phyloP scores from a whole-genome alignment of 2,113 vertebrate species.

The Chelonoidis abingdonii region DNA sequence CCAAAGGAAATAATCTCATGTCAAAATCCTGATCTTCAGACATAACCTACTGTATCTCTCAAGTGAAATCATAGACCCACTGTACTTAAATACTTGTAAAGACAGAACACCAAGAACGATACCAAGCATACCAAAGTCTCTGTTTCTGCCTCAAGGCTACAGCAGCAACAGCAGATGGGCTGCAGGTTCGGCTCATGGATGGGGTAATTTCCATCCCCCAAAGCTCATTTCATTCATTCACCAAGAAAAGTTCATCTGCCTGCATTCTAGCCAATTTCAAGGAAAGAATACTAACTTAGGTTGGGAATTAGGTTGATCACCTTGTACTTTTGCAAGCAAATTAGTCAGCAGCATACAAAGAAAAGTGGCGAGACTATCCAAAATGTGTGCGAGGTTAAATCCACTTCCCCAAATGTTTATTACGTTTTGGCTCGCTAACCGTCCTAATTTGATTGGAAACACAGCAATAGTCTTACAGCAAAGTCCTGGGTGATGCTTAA shows the following conservation, averaged over 20 bases:
- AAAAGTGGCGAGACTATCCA: neutral
- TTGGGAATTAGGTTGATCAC: neutral
- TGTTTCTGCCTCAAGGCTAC: neutral
- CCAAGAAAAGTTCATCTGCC: neutral
- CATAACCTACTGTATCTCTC: neutral
- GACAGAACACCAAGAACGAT: neutral
- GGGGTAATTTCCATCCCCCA: neutral
- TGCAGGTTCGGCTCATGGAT: neutral
- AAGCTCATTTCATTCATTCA: neutral
- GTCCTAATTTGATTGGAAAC: neutral
- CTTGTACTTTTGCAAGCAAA: neutral
- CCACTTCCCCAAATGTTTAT: neutral
- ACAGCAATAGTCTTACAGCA: neutral
- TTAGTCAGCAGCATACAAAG: neutral
- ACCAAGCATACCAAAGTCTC: fast-evolving
- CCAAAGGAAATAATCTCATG: neutral
- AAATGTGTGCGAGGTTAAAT: neutral
- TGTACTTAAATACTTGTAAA: neutral
- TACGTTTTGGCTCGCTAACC: neutral
- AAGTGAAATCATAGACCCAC: fast-evolving
- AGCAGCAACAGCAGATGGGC: neutral
- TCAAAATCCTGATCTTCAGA: neutral
- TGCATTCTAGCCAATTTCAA: neutral
- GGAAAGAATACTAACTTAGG: neutral
- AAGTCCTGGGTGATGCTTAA: neutral